Conservation (phyloP, 2,797 vertebrate species). For the Sciurus vulgaris region DNA sequence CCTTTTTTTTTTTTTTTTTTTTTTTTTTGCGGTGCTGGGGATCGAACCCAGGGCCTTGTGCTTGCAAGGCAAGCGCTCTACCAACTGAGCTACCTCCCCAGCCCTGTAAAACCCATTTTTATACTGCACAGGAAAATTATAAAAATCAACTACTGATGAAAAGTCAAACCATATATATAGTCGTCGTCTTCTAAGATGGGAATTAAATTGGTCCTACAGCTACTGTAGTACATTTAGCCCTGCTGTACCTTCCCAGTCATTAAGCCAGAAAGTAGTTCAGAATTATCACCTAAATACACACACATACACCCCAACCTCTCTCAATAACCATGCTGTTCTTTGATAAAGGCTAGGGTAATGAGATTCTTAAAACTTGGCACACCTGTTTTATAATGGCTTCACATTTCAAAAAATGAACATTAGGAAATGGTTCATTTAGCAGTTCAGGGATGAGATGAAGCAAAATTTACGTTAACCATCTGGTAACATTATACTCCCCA, state of each 20-base stretch:
- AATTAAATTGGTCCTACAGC: neutral
- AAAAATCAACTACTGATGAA: neutral
- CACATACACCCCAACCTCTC: neutral
- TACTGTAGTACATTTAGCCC: neutral
- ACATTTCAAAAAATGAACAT: conserved; percentile 1
- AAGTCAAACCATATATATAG: neutral
- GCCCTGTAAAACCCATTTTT: neutral
- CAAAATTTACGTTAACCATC: conserved; percentile 19
- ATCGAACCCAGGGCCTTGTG: no score
- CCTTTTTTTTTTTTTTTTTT: no score
- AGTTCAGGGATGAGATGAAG: neutral
- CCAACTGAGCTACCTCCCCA: no score
- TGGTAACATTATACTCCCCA: neutral
- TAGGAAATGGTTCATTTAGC: neutral
- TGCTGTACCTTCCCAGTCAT: neutral
- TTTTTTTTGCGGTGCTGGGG: no score
- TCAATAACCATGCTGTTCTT: neutral
- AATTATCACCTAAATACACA: neutral
- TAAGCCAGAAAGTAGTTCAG: neutral
- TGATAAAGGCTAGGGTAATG: neutral
- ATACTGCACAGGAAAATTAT: neutral
- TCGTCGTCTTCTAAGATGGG: neutral
- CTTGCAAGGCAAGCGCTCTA: no score
- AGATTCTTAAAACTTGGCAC: neutral
- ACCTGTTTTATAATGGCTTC: conserved; percentile 6